These are phyloP conservation scores for Chloebia gouldiae DNA, from an alignment of 2,113 vertebrate genomes.

Conservation along the genomic window DNA sequence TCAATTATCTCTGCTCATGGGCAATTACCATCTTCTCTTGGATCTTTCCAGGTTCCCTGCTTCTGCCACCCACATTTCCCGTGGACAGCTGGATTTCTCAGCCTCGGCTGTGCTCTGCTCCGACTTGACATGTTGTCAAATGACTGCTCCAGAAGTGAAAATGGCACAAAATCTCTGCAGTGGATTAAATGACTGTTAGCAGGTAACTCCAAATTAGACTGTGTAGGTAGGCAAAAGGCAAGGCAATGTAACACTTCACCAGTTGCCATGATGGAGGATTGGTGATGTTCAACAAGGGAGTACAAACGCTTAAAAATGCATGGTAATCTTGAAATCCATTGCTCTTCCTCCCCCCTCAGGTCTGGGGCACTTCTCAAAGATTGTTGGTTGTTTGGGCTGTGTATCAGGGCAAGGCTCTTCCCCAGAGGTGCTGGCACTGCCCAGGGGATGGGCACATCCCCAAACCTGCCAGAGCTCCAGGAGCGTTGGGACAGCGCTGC, in stretches of 20 bases:
- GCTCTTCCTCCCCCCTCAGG: background rate
- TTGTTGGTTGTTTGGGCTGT: background rate
- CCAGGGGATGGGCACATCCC: background rate
- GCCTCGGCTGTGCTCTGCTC: background rate
- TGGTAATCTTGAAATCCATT: background rate
- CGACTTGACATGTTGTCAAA: background rate
- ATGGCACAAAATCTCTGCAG: background rate
- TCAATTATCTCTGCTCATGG: background rate
- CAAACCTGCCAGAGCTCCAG: background rate
- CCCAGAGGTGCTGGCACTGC: background rate
- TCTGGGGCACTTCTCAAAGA: background rate
- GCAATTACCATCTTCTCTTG: background rate
- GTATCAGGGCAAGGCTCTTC: fast-evolving
- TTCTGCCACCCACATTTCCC: background rate
- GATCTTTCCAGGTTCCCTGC: background rate
- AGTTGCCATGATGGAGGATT: background rate
- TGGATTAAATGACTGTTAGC: background rate
- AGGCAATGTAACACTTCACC: background rate
- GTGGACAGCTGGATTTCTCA: background rate
- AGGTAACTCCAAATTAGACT: background rate
- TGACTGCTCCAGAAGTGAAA: background rate
- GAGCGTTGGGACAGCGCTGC: background rate
- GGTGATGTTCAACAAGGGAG: background rate
- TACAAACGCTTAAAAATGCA: fast-evolving
- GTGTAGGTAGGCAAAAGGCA: background rate